Evolutionary conservation across 1,140 invertebrate genomes (phyloP).

Genomic region (Conus ventricosus): DNA sequence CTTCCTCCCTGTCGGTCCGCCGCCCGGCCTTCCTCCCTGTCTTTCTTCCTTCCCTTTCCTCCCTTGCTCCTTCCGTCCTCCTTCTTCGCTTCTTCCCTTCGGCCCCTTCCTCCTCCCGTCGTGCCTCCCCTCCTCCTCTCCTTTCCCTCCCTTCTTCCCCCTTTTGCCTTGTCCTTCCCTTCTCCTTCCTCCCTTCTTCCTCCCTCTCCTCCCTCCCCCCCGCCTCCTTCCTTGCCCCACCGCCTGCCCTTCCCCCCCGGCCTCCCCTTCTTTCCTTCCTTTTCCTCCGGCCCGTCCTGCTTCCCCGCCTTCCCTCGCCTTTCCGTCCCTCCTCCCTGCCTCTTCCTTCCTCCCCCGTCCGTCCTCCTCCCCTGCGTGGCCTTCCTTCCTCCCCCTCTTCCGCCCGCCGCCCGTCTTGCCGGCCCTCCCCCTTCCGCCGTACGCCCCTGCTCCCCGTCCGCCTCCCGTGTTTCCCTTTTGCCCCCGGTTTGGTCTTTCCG

Average conservation of each 20-base stretch:
- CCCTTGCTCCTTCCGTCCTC: not conserved
- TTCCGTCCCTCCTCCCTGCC: not conserved
- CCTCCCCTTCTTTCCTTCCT: conserved; percentile 23
- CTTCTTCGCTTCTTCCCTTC: not conserved
- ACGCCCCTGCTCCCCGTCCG: not conserved
- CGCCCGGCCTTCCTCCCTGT: not conserved
- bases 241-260: no score
- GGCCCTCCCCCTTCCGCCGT: not conserved
- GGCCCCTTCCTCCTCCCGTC: not conserved
- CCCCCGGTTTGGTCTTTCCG: not conserved
- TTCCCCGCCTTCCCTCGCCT: no score
- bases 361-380: not conserved
- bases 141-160: not conserved
- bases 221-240: no score
- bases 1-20: not conserved
- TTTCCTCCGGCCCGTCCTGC: not conserved
- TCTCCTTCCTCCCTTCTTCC: not conserved
- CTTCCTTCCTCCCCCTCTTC: no score
- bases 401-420: no score
- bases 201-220: not conserved
- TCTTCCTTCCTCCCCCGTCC: not conserved
- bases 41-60: not conserved
- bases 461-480: not conserved
- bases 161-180: no score
- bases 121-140: no score